Evolutionary conservation across 2,888 invertebrate genomes (phyloP).

Genomic region (Rugalucina vietnamica): DNA sequence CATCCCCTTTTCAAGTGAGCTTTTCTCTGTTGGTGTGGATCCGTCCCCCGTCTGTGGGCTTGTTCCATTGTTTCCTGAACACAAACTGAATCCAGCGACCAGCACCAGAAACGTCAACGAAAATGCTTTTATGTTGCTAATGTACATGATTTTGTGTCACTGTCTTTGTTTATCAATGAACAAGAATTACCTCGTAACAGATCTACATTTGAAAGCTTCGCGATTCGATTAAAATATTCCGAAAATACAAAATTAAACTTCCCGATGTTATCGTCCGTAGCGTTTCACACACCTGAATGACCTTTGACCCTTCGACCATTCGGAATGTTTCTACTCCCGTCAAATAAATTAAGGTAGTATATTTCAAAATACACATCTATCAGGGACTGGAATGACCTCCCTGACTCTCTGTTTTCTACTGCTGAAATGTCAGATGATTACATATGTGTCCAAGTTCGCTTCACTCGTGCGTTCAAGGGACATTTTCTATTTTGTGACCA

Average conservation of each 20-base stretch:
- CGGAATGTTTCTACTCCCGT: too few relatives aligned
- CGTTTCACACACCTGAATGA: constrained; percentile 58
- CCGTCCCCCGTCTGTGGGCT: background rate
- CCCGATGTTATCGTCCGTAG: background rate
- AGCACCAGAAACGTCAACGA: constrained; percentile 2
- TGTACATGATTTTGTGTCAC: background rate
- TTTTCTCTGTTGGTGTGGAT: constrained; percentile 17
- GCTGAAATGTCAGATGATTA: too few relatives aligned
- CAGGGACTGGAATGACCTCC: too few relatives aligned
- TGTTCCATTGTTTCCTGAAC: constrained; percentile 11
- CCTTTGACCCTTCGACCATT: constrained; percentile 38
- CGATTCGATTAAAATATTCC: background rate
- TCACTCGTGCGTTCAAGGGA: too few relatives aligned
- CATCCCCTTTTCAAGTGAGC: constrained; percentile 74
- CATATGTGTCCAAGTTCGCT: too few relatives aligned
- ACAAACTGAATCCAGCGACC: background rate
- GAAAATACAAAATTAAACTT: background rate
- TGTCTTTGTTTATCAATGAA: background rate
- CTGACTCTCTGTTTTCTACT: too few relatives aligned
- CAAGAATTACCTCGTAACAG: background rate
- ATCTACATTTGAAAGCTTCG: background rate
- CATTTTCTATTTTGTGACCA: too few relatives aligned
- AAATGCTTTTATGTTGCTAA: background rate
- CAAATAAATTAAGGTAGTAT: too few relatives aligned
- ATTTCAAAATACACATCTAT: too few relatives aligned